phyloP scores from a whole-genome alignment of 2,888 invertebrate genomes.

The Macaria liturata region DNA sequence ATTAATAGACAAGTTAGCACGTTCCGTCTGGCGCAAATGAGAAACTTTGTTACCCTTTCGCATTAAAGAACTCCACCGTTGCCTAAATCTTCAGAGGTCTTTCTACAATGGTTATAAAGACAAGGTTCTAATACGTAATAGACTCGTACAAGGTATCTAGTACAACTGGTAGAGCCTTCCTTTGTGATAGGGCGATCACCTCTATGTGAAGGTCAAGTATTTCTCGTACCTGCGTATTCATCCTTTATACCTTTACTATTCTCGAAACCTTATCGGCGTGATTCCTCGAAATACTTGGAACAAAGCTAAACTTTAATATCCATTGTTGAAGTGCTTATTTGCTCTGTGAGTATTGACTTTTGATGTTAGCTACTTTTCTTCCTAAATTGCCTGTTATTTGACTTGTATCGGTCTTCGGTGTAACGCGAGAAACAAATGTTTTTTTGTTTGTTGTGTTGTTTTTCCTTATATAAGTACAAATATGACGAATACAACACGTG shows the following conservation, averaged over 20 bases:
- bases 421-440: no score
- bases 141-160: slow-evolving; percentile 33
- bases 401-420: no score
- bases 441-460: no score
- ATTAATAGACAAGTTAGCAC: slow-evolving; percentile 35
- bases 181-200: slow-evolving; percentile 61
- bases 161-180: slow-evolving; percentile 40
- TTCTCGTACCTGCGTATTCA: slow-evolving; percentile 40
- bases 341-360: slow-evolving; percentile 6
- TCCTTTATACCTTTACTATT: slow-evolving; percentile 41
- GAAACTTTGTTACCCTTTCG: slow-evolving; percentile 7
- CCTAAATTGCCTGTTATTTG: background rate
- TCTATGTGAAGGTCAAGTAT: slow-evolving; percentile 49
- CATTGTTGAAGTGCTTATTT: slow-evolving; percentile 8
- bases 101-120: slow-evolving; percentile 4
- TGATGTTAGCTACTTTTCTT: slow-evolving; percentile 4
- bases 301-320: slow-evolving; percentile 1
- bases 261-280: slow-evolving; percentile 26
- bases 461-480: no score
- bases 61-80: background rate
- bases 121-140: slow-evolving; percentile 10
- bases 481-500: no score
- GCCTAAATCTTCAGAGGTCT: background rate
- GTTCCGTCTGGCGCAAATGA: slow-evolving; percentile 14
- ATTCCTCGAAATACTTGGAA: slow-evolving; percentile 20